Base-by-base conservation (phyloP, 2,113 vertebrate genomes). In the Megaceryle maxima region DNA sequence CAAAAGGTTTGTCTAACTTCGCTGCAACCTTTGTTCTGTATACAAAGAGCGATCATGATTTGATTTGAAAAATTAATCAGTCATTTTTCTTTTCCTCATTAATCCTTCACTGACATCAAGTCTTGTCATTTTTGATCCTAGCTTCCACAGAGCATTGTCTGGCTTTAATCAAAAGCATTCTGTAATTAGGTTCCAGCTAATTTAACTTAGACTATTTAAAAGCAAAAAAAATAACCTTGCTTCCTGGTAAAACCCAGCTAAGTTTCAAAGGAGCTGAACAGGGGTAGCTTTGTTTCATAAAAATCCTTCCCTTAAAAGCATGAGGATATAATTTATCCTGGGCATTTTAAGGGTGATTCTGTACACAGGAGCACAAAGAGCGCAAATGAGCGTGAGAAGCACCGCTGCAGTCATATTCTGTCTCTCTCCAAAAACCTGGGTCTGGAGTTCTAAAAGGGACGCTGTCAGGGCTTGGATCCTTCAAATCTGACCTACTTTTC, bases 401-500 rank as follows among this genome's bases (percentile, higher is more conserved):
- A 76, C 48, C 6, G 1, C 73, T 39, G 35, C 86, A 94, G 87
- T 95, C 92, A 62, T 77, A 19, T 64, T 70, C 76, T 60, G 83
- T 92, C 89, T 93, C 86, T 72, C 74, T 88, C 91, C 83, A 17
- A 87, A 94, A 95, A 66, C 60, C 41, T 89, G 69, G n/a, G 51
- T 90, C 55, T 96, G 90, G 88, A 94, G 60, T 74, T 96, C 80
- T 84, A 73, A 74, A 87, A 93, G 69, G 96, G 88, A 96, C 12
- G 11, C 77, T 95, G 94, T 96, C 95, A 96, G 87, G 86, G 81
- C 77, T 87, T 70, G 15, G 55, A 93, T 96, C 80, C 96, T 95
- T 96, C 92, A 97, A 89, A 95, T 79, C 56, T 2, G 91, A 95
- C 96, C 96, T 96, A 96, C 77, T 97, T 97, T 97, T 79, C 70